Percentiles rank a stretch among this genome's conserved stretches.
Conservation (phyloP, 2,797 vertebrate species). For the Arrhamphus sclerolepis region DNA sequence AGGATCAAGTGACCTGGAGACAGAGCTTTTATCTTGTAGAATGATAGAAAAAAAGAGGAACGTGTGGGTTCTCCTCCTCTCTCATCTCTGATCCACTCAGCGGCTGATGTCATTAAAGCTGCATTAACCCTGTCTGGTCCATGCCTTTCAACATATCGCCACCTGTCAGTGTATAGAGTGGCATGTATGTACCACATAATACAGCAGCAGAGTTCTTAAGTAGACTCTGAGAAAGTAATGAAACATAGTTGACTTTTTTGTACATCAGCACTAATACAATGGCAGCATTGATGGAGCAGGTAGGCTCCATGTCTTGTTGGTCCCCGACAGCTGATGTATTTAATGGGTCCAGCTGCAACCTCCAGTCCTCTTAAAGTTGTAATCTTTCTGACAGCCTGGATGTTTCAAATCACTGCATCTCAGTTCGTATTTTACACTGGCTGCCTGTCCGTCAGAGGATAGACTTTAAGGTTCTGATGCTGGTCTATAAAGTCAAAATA, state of each 20-base stretch:
- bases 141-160: slow-evolving; percentile 34
- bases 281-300: slow-evolving; percentile 43
- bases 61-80: slow-evolving; percentile 18
- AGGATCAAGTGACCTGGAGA: slow-evolving; percentile 22
- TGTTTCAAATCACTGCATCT: slow-evolving; percentile 7
- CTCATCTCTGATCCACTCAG: slow-evolving; percentile 40
- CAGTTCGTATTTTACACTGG: no score
- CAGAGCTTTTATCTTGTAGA: slow-evolving; percentile 20
- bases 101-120: slow-evolving; percentile 52
- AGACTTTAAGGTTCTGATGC: no score
- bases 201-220: slow-evolving; percentile 46
- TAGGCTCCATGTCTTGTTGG: slow-evolving; percentile 11
- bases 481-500: no score
- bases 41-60: slow-evolving; percentile 18
- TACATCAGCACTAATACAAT: slow-evolving; percentile 50
- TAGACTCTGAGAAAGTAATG: slow-evolving; percentile 40
- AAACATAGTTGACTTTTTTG: slow-evolving; percentile 51
- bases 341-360: slow-evolving; percentile 18
- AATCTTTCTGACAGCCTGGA: slow-evolving; percentile 12
- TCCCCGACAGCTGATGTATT: slow-evolving; percentile 46
- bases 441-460: no score
- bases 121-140: slow-evolving; percentile 50
- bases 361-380: slow-evolving; percentile 9
- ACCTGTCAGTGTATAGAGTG: slow-evolving; percentile 24
- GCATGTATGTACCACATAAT: slow-evolving; percentile 36